phyloP scores from a whole-genome alignment of 2,797 vertebrate genomes.

The Pangasius sanitwongsei region DNA sequence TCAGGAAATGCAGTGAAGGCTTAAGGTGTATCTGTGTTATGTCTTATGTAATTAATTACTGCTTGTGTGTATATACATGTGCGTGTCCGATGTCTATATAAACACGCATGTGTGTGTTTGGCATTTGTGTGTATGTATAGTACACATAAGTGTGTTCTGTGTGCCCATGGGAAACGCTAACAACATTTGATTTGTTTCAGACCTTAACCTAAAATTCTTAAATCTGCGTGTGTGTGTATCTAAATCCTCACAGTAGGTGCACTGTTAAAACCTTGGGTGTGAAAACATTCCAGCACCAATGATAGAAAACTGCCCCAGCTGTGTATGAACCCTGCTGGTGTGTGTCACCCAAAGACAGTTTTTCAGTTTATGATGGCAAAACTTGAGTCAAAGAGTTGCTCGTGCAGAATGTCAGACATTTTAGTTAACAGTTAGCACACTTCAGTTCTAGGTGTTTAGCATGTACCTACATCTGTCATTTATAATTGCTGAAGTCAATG shows the following conservation, averaged over 20 bases:
- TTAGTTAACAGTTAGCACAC: background rate
- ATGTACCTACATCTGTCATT: background rate
- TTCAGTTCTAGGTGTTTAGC: background rate
- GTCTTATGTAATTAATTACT: constrained; percentile 59
- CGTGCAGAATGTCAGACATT: background rate
- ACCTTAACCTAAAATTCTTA: constrained; percentile 46
- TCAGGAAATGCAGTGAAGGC: constrained; percentile 38
- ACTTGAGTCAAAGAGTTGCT: background rate
- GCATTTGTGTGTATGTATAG: constrained; percentile 17
- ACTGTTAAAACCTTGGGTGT: constrained; percentile 59
- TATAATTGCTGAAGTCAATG: background rate
- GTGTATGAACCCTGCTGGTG: constrained; percentile 57
- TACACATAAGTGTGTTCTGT: constrained; percentile 20
- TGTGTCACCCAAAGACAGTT: constrained; percentile 70
- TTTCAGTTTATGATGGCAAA: constrained; percentile 10
- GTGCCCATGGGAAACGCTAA: constrained; percentile 34
- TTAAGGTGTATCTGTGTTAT: constrained; percentile 53
- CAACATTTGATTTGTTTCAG: constrained; percentile 52
- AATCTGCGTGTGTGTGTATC: constrained; percentile 14
- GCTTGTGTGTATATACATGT: constrained; percentile 12
- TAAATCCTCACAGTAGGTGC: constrained; percentile 33
- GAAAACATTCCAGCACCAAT: constrained; percentile 77
- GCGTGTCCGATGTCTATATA: constrained; percentile 26
- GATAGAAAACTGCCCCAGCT: constrained; percentile 74
- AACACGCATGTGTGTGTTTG: constrained; percentile 23